Conservation (phyloP, 2,797 vertebrate genomes). For the Hoplostethus atlanticus region DNA sequence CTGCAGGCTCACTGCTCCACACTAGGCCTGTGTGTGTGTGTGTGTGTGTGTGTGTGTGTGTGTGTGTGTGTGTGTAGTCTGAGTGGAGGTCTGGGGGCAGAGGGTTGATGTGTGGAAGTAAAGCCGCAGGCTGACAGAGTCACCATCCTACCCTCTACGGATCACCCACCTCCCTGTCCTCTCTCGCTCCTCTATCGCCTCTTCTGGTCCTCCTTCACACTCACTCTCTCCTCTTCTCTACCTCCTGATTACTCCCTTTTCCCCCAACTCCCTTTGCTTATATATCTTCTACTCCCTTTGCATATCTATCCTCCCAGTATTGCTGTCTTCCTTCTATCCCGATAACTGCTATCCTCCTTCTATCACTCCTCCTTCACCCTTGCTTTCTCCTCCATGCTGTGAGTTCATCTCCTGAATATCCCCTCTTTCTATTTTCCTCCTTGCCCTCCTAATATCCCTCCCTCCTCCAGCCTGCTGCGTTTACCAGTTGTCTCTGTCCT, state of each 20-base stretch:
- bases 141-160: conserved; percentile 27
- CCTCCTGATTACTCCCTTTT: not conserved
- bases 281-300: not conserved
- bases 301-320: conserved; percentile 6
- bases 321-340: conserved; percentile 1
- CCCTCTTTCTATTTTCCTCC: conserved; percentile 25
- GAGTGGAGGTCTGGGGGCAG: conserved; percentile 40
- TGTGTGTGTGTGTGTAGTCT: conserved; percentile 23
- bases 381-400: conserved; percentile 22
- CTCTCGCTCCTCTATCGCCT: conserved; percentile 16
- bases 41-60: conserved; percentile 38
- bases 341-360: conserved; percentile 5
- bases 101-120: conserved; percentile 36
- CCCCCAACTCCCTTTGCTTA: not conserved
- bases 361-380: conserved; percentile 19
- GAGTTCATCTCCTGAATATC: conserved; percentile 19
- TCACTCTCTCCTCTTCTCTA: not conserved
- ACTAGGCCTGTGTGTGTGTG: conserved; percentile 51
- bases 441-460: conserved; percentile 31
- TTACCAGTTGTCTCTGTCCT: conserved; percentile 28
- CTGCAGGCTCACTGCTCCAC: conserved; percentile 44
- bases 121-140: conserved; percentile 63
- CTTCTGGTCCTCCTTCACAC: conserved; percentile 30
- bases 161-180: conserved; percentile 1
- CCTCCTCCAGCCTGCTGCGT: conserved; percentile 23